Percentiles rank a stretch among this genome's conserved stretches.
These are phyloP conservation scores for Diaphora mendica DNA, from an alignment of 2,888 invertebrate species.

Conservation along the genomic window DNA sequence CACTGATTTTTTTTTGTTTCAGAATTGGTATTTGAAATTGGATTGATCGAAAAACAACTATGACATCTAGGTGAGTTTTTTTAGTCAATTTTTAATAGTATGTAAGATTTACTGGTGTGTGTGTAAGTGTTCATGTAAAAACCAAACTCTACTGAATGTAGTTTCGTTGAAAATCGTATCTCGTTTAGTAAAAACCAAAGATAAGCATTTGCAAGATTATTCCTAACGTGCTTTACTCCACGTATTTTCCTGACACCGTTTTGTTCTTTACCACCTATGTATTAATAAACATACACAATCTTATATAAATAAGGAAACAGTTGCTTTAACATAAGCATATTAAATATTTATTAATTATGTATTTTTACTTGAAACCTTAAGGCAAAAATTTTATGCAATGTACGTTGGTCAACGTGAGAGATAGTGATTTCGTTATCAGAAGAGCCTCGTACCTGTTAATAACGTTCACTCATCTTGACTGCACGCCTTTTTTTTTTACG, in stretches of 20 bases:
- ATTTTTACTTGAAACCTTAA: too few species aligned
- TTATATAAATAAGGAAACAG: background rate
- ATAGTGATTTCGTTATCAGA: background rate
- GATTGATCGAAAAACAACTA: slow-evolving; percentile 51
- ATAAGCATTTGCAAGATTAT: background rate
- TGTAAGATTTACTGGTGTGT: background rate
- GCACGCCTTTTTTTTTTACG: too few species aligned
- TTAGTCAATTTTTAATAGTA: slow-evolving; percentile 6
- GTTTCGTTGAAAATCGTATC: background rate
- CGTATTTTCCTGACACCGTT: background rate
- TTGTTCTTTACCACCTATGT: background rate
- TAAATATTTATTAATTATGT: too few species aligned
- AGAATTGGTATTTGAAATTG: slow-evolving; percentile 58
- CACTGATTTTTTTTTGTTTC: slow-evolving; percentile 59
- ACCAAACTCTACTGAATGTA: too few species aligned
- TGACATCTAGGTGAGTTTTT: slow-evolving; percentile 75
- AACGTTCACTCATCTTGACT: background rate
- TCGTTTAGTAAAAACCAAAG: background rate
- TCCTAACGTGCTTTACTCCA: background rate
- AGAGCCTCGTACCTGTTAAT: background rate
- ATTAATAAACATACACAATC: background rate
- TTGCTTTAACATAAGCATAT: too few species aligned
- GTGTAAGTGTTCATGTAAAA: too few species aligned
- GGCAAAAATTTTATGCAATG: too few species aligned
- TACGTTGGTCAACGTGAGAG: too few species aligned